Base-by-base conservation (phyloP, 2,888 invertebrate genomes). In the Diarsia dahlii region DNA sequence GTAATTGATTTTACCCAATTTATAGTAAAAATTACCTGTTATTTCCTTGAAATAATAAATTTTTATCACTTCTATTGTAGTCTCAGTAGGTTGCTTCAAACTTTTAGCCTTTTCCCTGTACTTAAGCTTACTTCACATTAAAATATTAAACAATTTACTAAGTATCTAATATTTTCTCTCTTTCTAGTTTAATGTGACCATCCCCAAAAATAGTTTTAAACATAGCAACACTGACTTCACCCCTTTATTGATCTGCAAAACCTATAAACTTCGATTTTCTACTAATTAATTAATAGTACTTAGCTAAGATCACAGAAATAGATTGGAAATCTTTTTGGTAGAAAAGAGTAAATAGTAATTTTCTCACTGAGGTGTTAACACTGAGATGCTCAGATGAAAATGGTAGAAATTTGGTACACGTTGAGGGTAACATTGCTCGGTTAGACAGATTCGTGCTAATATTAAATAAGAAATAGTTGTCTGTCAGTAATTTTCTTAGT, bases 401-500 rank as follows among this genome's bases (percentile, higher is more conserved):
- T 84, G 80, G 90, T 90, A 90, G 89, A 80, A 84, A 81, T 85
- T 87, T 88, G 81, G 78, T 88, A 85, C 71, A 86, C 80, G 77
- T 84, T 84, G 74, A 81, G 80, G 86, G 86, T 89, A 87, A 87
- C 77, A 86, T 86, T 90, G 91, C 90, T 91, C 90, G 85, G 85
- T 86, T 88, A 89, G 86, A 88, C 81, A 84, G 76, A 83, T 84
- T 79, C 78, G 84, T 84, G 86, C 86, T 87, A 86, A 83, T 81
- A 80, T 69, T 84, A 45, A n/a, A 45, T 63, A 84, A 78, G 52
- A 83, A 81, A 86, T 84, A 85, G 82, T 77, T 83, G 71, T 85
- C 80, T 84, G 73, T 78, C 81, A 76, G 82, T 87, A 84, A 76
- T 83, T 62, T 77, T 64, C 76, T 76, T 85, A 76, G 82, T 71